Percentiles rank a stretch among this genome's conserved stretches.
Evolutionary conservation across 1,140 invertebrate species (phyloP).

Genomic region (Asobara japonica): DNA sequence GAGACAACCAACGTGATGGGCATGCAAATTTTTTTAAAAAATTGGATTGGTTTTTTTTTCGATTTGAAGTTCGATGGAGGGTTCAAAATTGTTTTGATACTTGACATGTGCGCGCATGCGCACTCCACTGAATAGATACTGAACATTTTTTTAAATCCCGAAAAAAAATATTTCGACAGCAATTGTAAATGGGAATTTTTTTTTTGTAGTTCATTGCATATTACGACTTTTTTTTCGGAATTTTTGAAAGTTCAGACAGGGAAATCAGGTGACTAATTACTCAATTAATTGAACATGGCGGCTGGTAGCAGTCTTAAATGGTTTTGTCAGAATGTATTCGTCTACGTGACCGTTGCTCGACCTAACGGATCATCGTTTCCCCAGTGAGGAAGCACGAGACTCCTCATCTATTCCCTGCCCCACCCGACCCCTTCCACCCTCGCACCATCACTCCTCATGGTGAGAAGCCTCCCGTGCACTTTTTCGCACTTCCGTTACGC

Average conservation of each 20-base stretch:
- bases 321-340: slow-evolving; percentile 5
- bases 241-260: background rate
- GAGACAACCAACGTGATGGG: background rate
- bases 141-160: no score
- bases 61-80: background rate
- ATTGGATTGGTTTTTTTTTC: no score
- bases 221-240: no score
- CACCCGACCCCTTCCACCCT: background rate
- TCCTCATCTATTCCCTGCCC: background rate
- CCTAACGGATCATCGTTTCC: slow-evolving; percentile 15
- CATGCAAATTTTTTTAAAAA: slow-evolving; percentile 8
- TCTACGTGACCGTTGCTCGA: slow-evolving; percentile 14
- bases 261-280: background rate
- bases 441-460: background rate
- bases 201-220: no score
- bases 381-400: slow-evolving; percentile 2
- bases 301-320: background rate
- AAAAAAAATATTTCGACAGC: no score
- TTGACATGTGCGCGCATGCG: no score
- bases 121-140: no score
- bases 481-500: slow-evolving; percentile 6
- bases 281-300: background rate
- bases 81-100: no score
- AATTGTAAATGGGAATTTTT: no score
- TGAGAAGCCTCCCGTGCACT: background rate